Base-by-base conservation (phyloP, 2,797 vertebrate species). In the Acipenser oxyrinchus region DNA sequence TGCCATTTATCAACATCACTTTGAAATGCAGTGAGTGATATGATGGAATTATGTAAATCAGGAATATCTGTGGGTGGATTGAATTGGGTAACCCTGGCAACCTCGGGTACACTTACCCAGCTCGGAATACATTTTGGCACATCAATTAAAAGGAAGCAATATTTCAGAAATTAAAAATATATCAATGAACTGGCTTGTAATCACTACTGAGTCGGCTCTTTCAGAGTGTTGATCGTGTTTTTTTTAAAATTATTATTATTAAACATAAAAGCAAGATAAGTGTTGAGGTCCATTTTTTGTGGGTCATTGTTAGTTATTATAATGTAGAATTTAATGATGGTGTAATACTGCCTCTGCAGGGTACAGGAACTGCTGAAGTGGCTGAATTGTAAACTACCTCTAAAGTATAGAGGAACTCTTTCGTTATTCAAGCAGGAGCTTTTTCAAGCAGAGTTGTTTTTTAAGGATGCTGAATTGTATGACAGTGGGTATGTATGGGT, bases 21-120 rank as follows among this genome's bases (percentile, higher is more conserved):
- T 84, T 85, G 90, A 93, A 90, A 92, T 87, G 82, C 85, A 79
- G 83, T 88, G 91, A 93, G 89, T 89, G 93, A 93, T 92, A 90
- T 93, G 90, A 94, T 92, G 91, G 92, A 91, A 95, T 96, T 95
- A 95, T 97, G 95, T 91, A 97, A 92, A 97, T 97, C 92, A 92
- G 89, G 87, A 87, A 87, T 89, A 92, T 93, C 92, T 88, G 81
- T 73, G 90, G 91, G 93, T 90, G 89, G 91, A 94, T 95, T 94
- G 92, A 92, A 93, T 86, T 93, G 90, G 86, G 95, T 95, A 97
- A 94, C 93, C 94, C 91, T 95, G 93, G 94, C 93, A 97, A 97
- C 95, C 91, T 81, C 91, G 95, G 93, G 93, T 95, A 82, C 82
- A 81, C 83, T 71, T 76, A 81, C 74, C 75, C 82, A 77, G 78